These are phyloP conservation scores for Leptopilina boulardi DNA, from an alignment of 1,140 invertebrate species.

Conservation along the genomic window DNA sequence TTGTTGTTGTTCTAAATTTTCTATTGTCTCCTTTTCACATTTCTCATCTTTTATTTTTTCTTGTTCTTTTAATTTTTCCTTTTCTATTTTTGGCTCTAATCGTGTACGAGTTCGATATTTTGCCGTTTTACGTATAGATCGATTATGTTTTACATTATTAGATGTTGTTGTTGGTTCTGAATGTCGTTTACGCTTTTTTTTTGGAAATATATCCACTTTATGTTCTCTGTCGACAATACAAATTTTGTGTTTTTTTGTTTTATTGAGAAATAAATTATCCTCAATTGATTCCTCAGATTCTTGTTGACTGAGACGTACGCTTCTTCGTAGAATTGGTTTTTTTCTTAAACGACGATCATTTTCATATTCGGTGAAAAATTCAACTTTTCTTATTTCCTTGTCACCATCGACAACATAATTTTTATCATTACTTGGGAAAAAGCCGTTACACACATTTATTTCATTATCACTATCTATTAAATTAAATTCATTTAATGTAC, in stretches of 20 bases:
- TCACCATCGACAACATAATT: conserved; percentile 29
- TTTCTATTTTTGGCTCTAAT: conserved; percentile 40
- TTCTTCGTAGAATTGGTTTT: conserved; percentile 66
- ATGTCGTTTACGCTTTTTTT: conserved; percentile 64
- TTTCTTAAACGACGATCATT: conserved; percentile 46
- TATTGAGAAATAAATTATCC: conserved; percentile 44
- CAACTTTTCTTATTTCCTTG: conserved; percentile 48
- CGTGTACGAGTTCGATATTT: conserved; percentile 42
- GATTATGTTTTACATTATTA: conserved; percentile 50
- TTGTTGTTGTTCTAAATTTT: conserved; percentile 43
- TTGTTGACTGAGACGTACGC: conserved; percentile 68
- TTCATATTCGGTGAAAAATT: conserved; percentile 53
- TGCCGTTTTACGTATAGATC: conserved; percentile 52
- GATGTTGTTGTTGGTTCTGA: conserved; percentile 48
- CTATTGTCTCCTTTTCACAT: conserved; percentile 36
- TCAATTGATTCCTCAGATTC: conserved; percentile 62
- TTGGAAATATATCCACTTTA: conserved; percentile 50
- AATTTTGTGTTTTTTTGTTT: conserved; percentile 42
- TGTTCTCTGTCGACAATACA: conserved; percentile 48
- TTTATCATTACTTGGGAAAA: not conserved
- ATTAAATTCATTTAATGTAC: conserved; percentile 27
- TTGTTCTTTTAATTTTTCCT: conserved; percentile 47
- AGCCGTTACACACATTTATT: conserved; percentile 2
- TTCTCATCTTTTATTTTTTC: conserved; percentile 44
- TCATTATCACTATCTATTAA: conserved; percentile 26